Conservation (phyloP, 2,888 invertebrate genomes). For the Agrilus cyanescens region DNA sequence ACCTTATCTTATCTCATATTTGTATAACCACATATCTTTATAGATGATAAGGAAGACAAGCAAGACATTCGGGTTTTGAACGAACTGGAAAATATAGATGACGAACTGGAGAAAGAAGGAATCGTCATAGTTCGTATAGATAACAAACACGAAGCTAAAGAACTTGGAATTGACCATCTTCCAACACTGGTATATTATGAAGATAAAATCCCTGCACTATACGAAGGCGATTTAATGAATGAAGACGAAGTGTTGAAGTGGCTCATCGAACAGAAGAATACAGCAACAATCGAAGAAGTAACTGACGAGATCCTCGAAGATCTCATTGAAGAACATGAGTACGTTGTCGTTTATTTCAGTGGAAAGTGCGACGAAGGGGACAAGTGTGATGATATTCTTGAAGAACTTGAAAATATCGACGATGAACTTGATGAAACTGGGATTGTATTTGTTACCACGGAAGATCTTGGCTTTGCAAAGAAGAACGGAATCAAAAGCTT, state of each 20-base stretch:
- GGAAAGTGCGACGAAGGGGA: slow-evolving; percentile 82
- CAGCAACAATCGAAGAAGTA: slow-evolving; percentile 88
- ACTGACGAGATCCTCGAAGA: slow-evolving; percentile 81
- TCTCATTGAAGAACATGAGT: slow-evolving; percentile 81
- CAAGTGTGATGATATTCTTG: slow-evolving; percentile 72
- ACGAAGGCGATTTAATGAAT: slow-evolving; percentile 84
- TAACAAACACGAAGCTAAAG: slow-evolving; percentile 80
- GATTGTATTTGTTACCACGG: slow-evolving; percentile 87
- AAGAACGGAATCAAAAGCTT: slow-evolving; percentile 75
- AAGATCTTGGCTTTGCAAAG: slow-evolving; percentile 68
- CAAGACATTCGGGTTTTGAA: slow-evolving; percentile 79
- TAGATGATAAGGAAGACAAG: slow-evolving; percentile 82
- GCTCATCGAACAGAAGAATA: slow-evolving; percentile 76
- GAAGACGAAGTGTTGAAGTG: slow-evolving; percentile 86
- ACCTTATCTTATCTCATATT: not conserved
- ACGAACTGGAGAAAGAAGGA: slow-evolving; percentile 79
- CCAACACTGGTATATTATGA: slow-evolving; percentile 83
- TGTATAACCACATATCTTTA: slow-evolving; percentile 12
- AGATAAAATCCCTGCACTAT: slow-evolving; percentile 80
- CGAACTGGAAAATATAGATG: slow-evolving; percentile 86
- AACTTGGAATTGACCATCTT: slow-evolving; percentile 80
- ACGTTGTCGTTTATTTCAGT: slow-evolving; percentile 89
- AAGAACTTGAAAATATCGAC: slow-evolving; percentile 82
- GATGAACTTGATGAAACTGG: slow-evolving; percentile 88
- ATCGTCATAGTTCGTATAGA: slow-evolving; percentile 85